These are phyloP conservation scores for Cyprinodon brontotheroides DNA, from an alignment of 2,113 vertebrate species.

Conservation along the genomic window DNA sequence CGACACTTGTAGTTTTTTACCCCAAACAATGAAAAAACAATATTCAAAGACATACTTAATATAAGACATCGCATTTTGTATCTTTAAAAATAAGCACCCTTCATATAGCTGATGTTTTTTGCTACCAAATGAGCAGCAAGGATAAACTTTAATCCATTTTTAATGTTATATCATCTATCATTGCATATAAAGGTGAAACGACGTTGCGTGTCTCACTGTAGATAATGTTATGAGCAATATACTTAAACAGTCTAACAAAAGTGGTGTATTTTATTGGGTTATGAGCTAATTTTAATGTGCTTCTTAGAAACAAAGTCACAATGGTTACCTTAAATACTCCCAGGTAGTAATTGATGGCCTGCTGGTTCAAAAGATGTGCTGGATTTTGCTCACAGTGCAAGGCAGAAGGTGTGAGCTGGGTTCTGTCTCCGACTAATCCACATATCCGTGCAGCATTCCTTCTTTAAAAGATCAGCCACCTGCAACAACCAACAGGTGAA, in stretches of 20 bases:
- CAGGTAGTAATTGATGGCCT: constrained; percentile 59
- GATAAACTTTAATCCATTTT: too few species aligned
- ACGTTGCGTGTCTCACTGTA: too few species aligned
- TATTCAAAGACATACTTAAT: too few species aligned
- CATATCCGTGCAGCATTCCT: constrained; percentile 66
- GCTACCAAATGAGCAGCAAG: too few species aligned
- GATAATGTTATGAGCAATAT: too few species aligned
- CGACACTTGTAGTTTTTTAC: too few species aligned
- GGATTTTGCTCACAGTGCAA: constrained; percentile 53
- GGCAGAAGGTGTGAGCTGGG: constrained; percentile 49
- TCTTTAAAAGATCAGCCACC: constrained; percentile 54
- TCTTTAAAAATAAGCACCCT: background rate
- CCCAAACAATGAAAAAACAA: too few species aligned
- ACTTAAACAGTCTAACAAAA: background rate
- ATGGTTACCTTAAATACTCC: constrained; percentile 60
- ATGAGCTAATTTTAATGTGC: background rate
- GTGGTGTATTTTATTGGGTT: background rate
- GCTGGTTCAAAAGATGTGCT: constrained; percentile 56
- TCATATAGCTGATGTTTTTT: background rate
- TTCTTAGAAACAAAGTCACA: constrained; percentile 18
- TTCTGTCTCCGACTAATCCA: constrained; percentile 66
- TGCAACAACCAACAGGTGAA: constrained; percentile 35
- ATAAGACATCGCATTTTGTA: background rate
- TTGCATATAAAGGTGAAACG: too few species aligned
- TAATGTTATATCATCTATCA: too few species aligned